These are phyloP conservation scores for Lophotis ruficrista DNA, from an alignment of 2,113 vertebrate genomes.

Conservation along the genomic window DNA sequence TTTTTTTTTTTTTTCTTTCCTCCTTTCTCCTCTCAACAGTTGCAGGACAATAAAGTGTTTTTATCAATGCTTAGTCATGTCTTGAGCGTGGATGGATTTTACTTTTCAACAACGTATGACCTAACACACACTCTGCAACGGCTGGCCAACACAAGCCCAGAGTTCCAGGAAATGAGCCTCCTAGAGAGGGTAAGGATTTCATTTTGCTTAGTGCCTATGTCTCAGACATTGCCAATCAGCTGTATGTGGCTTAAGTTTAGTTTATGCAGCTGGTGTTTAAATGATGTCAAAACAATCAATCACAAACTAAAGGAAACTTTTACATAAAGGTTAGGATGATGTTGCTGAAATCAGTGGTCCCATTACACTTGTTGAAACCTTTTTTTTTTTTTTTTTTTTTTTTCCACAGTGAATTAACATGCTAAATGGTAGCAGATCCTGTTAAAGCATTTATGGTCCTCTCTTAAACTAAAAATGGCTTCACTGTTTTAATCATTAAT, in stretches of 20 bases:
- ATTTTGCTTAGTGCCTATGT: rapidly evolving
- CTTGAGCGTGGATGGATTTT: slow-evolving; percentile 90
- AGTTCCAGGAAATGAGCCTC: slow-evolving; percentile 97
- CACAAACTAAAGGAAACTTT: neutral
- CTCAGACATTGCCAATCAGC: neutral
- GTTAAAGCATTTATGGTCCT: neutral
- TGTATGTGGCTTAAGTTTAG: neutral
- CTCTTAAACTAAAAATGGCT: neutral
- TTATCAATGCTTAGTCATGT: slow-evolving; percentile 91
- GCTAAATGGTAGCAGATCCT: neutral
- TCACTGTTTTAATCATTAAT: neutral
- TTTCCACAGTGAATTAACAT: neutral
- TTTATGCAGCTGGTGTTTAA: neutral
- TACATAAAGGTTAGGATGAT: neutral
- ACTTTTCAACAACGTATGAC: slow-evolving; percentile 92
- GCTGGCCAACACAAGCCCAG: slow-evolving; percentile 93
- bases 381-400: neutral
- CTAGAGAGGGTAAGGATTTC: slow-evolving; percentile 87
- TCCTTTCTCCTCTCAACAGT: slow-evolving; percentile 73
- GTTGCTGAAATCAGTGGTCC: neutral
- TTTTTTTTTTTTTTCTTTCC: neutral
- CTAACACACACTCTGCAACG: slow-evolving; percentile 92
- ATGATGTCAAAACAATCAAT: neutral
- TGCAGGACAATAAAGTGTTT: slow-evolving; percentile 95
- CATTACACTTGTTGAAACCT: neutral